A percentile compares a stretch with the other conserved stretches of the same genome.
phyloP scores from a whole-genome alignment of 2,797 vertebrate species.

The Oreochromis mossambicus region DNA sequence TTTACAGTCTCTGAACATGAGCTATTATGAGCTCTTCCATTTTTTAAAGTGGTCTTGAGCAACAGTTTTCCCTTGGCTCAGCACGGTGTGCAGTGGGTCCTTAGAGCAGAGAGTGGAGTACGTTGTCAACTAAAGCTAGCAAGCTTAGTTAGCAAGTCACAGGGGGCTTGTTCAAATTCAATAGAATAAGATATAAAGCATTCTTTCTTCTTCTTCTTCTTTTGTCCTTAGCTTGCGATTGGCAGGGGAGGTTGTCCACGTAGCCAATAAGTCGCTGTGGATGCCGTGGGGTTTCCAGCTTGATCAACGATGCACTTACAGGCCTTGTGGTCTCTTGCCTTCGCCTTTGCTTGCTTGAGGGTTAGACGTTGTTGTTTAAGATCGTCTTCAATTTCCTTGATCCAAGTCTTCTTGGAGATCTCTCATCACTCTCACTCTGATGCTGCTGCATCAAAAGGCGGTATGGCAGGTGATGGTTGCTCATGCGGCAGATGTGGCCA shows the following conservation, averaged over 20 bases:
- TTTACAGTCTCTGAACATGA: background rate
- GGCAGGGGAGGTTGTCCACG: background rate
- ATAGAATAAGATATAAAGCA: background rate
- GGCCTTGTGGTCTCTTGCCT: background rate
- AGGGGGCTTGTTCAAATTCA: background rate
- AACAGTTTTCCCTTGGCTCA: too few species aligned
- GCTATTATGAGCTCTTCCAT: background rate
- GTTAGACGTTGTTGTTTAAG: rapidly evolving
- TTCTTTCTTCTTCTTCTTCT: background rate
- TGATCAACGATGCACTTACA: background rate
- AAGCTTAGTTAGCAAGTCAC: background rate
- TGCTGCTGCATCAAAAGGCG: background rate
- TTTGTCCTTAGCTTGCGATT: background rate
- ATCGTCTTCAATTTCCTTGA: background rate
- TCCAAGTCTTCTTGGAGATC: background rate
- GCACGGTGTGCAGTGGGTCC: background rate
- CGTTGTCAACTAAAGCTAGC: background rate
- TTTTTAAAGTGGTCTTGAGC: too few species aligned
- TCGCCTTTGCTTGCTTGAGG: background rate
- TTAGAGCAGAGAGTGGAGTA: background rate
- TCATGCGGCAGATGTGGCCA: background rate
- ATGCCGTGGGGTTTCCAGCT: background rate
- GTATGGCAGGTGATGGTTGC: background rate
- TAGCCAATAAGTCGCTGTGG: background rate
- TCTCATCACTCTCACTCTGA: background rate